Percentiles rank a stretch among this genome's conserved stretches.
phyloP scores from a whole-genome alignment of 2,113 vertebrate species.

The Antechinus flavipes region DNA sequence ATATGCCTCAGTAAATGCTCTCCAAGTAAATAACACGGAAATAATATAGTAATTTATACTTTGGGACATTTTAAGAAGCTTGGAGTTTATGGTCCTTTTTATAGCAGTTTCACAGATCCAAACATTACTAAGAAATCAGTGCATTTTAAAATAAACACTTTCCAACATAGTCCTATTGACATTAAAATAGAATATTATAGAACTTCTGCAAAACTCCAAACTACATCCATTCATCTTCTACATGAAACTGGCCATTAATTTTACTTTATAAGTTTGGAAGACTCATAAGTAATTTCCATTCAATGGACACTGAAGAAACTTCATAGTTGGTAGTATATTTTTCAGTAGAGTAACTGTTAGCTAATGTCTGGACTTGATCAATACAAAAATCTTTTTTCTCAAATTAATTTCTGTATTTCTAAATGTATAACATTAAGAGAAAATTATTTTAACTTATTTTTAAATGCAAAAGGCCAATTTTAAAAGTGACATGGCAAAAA shows the following conservation, averaged over 20 bases:
- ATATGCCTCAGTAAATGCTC: background rate
- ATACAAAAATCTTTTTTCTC: slow-evolving; percentile 55
- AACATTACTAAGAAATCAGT: slow-evolving; percentile 21
- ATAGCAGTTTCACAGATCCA: background rate
- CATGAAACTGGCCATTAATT: background rate
- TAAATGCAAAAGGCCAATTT: slow-evolving; percentile 79
- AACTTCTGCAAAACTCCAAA: background rate
- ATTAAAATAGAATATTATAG: background rate
- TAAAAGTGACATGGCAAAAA: slow-evolving; percentile 78
- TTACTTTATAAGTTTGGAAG: background rate
- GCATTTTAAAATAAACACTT: slow-evolving; percentile 5
- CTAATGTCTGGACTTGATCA: slow-evolving; percentile 32
- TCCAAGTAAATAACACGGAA: slow-evolving; percentile 14
- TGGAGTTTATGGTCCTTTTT: slow-evolving; percentile 11
- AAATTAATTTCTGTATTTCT: slow-evolving; percentile 10
- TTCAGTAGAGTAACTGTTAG: background rate
- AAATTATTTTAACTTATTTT: slow-evolving; percentile 25
- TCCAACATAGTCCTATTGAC: background rate
- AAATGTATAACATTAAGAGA: background rate
- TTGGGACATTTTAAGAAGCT: background rate
- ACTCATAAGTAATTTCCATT: background rate
- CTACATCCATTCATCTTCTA: rapidly evolving
- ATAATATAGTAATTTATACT: background rate
- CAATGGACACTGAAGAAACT: slow-evolving; percentile 10
- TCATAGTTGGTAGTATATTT: slow-evolving; percentile 42